A percentile compares a stretch with the other conserved stretches of the same genome.
Evolutionary conservation across 2,888 invertebrate species (phyloP).

Genomic region (Spisula subtruncata): DNA sequence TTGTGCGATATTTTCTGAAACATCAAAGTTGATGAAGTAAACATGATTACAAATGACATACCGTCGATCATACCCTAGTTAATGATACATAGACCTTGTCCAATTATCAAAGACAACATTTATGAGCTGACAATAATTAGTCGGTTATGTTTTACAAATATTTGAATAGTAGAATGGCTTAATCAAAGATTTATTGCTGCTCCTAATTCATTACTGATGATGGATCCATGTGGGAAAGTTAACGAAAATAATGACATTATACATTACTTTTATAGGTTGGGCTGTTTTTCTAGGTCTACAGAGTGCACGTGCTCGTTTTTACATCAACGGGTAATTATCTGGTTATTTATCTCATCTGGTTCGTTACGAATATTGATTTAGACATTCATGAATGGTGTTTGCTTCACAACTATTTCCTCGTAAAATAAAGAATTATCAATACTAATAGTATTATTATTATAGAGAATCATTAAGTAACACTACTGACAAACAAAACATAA

Average conservation of each 20-base stretch:
- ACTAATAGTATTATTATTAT: too few relatives aligned
- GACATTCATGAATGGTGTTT: too few relatives aligned
- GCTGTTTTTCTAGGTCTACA: too few relatives aligned
- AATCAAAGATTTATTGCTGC: constrained; percentile 8
- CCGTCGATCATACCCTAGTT: neutral
- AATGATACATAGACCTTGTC: neutral
- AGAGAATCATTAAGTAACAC: too few relatives aligned
- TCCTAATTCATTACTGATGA: neutral
- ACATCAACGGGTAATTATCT: too few relatives aligned
- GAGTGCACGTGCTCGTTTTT: too few relatives aligned
- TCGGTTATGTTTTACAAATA: neutral
- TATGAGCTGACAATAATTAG: neutral
- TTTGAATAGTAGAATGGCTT: neutral
- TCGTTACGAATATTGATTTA: too few relatives aligned
- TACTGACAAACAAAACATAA: too few relatives aligned
- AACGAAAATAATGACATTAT: neutral
- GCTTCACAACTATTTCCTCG: too few relatives aligned
- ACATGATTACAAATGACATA: neutral
- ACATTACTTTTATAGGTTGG: neutral
- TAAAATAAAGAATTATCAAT: too few relatives aligned
- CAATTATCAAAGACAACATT: neutral
- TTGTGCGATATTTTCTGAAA: neutral
- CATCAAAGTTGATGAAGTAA: neutral
- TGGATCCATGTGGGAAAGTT: neutral
- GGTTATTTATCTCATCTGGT: too few relatives aligned